phyloP scores from a whole-genome alignment of 2,113 vertebrate species.

The Antechinus stuartii region DNA sequence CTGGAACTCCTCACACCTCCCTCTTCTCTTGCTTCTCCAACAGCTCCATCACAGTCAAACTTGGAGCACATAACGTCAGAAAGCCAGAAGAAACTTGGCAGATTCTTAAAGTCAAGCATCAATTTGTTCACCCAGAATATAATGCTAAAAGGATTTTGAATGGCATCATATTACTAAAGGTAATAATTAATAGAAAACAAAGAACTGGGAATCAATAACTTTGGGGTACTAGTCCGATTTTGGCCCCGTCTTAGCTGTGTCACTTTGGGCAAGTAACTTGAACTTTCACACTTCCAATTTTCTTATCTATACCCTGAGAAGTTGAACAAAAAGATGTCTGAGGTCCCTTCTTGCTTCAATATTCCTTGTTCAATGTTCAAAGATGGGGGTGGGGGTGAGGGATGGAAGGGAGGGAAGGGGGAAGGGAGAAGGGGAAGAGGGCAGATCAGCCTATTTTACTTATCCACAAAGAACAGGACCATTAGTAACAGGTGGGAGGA shows the following conservation, averaged over 20 bases:
- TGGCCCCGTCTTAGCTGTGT: neutral
- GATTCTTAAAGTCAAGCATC: constrained; percentile 49
- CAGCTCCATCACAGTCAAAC: constrained; percentile 52
- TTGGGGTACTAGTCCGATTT: neutral
- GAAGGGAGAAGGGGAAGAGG: neutral
- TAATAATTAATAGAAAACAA: neutral
- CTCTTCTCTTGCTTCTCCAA: constrained; percentile 11
- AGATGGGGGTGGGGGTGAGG: neutral
- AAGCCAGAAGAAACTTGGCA: constrained; percentile 56
- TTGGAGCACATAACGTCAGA: constrained; percentile 54
- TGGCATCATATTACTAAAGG: constrained; percentile 73
- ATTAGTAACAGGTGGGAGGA: neutral
- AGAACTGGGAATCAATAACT: neutral
- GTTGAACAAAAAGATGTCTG: neutral
- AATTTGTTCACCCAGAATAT: constrained; percentile 62
- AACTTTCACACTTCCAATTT: neutral
- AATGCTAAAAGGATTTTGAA: fast-evolving
- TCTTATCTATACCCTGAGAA: constrained; percentile 1
- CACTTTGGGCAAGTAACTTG: neutral
- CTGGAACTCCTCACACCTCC: neutral
- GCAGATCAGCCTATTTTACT: neutral
- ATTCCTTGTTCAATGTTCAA: neutral
- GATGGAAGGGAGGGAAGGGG: too few species aligned
- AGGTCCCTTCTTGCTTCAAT: neutral
- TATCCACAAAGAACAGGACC: neutral